These are phyloP conservation scores for Deilephila elpenor DNA, from an alignment of 2,888 invertebrate genomes.

Conservation along the genomic window DNA sequence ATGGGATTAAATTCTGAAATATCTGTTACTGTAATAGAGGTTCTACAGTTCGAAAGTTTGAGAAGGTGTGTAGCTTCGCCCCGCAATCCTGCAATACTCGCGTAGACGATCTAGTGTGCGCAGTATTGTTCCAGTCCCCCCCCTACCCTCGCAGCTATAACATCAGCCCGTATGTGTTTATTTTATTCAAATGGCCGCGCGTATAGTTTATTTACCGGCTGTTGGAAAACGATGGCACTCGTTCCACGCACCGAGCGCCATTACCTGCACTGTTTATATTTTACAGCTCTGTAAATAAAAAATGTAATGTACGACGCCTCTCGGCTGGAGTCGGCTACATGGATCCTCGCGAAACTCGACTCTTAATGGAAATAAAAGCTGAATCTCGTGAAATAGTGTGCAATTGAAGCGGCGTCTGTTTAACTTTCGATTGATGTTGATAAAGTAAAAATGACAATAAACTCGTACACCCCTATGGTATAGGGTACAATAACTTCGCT, in stretches of 20 bases:
- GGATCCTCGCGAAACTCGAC: too few relatives aligned
- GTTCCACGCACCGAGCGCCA: constrained; percentile 18
- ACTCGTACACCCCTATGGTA: too few relatives aligned
- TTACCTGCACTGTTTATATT: constrained; percentile 5
- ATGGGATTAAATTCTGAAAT: too few relatives aligned
- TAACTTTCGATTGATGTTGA: too few relatives aligned
- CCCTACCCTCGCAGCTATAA: constrained; percentile 13
- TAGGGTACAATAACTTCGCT: too few relatives aligned
- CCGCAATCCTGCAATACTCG: not conserved
- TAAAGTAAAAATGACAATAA: too few relatives aligned
- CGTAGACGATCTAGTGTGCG: not conserved
- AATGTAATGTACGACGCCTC: not conserved
- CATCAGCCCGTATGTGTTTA: constrained; percentile 29
- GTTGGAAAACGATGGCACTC: constrained; percentile 15
- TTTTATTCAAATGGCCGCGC: constrained; percentile 28
- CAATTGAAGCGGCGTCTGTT: too few relatives aligned
- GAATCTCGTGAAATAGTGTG: too few relatives aligned
- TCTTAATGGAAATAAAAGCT: too few relatives aligned
- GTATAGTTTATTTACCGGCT: constrained; percentile 19
- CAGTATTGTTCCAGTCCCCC: constrained; percentile 8
- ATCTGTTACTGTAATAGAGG: not conserved
- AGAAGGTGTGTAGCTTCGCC: not conserved
- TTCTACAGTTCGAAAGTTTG: not conserved
- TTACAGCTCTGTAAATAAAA: constrained; percentile 10
- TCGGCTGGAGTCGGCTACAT: not conserved